These are phyloP conservation scores for Chalcis sispes DNA, from an alignment of 2,888 invertebrate genomes.

Conservation along the genomic window DNA sequence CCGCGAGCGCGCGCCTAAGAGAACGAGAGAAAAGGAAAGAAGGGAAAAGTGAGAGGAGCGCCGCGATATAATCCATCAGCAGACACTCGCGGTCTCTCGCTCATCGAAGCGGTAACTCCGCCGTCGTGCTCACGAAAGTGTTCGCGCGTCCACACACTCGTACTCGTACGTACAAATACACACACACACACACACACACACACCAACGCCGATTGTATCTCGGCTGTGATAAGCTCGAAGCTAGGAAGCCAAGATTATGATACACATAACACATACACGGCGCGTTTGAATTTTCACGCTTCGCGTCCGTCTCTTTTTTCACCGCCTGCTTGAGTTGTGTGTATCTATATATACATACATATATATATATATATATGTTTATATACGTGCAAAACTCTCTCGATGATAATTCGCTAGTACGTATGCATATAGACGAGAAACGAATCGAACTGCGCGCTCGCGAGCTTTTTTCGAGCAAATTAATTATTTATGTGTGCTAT, in stretches of 20 bases:
- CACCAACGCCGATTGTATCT: slow-evolving; percentile 35
- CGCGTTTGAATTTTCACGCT: slow-evolving; percentile 44
- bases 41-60: slow-evolving; percentile 63
- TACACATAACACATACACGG: slow-evolving; percentile 36
- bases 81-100: slow-evolving; percentile 57
- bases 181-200: background rate
- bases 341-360: too few species aligned
- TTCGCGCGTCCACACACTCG: slow-evolving; percentile 3
- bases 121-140: slow-evolving; percentile 64
- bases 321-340: background rate
- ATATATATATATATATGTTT: too few species aligned
- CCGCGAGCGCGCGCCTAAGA: background rate
- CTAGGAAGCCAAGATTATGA: slow-evolving; percentile 41
- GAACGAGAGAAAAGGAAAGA: background rate
- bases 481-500: background rate
- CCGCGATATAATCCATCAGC: too few species aligned
- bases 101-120: slow-evolving; percentile 72
- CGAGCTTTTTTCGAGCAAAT: background rate
- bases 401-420: background rate
- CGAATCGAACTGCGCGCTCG: background rate
- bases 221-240: slow-evolving; percentile 56
- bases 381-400: too few species aligned
- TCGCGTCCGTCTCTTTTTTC: slow-evolving; percentile 6
- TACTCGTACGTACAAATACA: background rate
- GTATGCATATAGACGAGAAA: background rate